phyloP scores from a whole-genome alignment of 1,140 invertebrate species.

The Augochlora pura region DNA sequence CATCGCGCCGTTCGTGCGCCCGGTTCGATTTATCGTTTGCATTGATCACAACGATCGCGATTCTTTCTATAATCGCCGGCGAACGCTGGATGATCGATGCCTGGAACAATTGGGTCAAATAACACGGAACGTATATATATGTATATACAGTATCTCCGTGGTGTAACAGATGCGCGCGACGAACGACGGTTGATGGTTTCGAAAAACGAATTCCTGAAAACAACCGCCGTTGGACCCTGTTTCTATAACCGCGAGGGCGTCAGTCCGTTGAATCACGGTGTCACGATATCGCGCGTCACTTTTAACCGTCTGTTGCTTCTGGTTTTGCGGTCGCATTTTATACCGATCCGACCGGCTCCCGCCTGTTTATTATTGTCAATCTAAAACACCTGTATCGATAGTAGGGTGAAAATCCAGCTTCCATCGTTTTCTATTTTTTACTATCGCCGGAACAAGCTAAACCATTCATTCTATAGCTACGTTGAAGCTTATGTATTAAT shows the following conservation, averaged over 20 bases:
- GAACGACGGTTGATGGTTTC: constrained; percentile 2
- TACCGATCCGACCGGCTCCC: background rate
- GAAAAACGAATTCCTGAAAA: constrained; percentile 6
- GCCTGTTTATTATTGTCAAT: background rate
- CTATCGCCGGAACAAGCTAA: too few relatives aligned
- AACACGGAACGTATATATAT: background rate
- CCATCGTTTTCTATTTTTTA: too few relatives aligned
- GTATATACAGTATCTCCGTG: too few relatives aligned
- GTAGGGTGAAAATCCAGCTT: background rate
- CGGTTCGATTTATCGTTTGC: too few relatives aligned
- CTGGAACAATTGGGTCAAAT: background rate
- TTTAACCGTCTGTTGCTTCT: background rate
- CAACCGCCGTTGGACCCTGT: background rate
- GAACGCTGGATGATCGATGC: background rate
- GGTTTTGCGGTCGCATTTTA: background rate
- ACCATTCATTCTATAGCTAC: too few relatives aligned
- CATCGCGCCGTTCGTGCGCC: background rate
- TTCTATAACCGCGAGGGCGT: background rate
- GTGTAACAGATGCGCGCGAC: background rate
- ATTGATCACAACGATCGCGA: background rate
- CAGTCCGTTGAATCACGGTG: background rate
- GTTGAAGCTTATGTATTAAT: too few relatives aligned
- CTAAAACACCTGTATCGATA: background rate
- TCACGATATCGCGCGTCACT: background rate
- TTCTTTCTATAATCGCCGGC: background rate